These are phyloP conservation scores for Adelosebastes latens DNA, from an alignment of 2,797 vertebrate genomes.

Conservation along the genomic window DNA sequence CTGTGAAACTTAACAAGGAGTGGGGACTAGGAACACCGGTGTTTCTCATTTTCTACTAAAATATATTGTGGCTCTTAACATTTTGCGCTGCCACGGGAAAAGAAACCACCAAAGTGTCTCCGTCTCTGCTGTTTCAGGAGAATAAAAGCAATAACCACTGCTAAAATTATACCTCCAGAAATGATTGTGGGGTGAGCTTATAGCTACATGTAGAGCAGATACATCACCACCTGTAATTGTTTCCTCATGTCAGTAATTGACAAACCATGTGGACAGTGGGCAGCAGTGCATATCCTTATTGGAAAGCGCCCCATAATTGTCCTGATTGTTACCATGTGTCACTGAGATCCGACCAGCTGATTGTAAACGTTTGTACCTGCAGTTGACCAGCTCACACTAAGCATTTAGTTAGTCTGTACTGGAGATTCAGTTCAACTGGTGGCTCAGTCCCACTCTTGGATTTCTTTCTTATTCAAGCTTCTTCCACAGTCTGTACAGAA, in stretches of 20 bases:
- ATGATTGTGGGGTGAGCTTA: not conserved
- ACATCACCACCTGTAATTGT: slow-evolving; percentile 22
- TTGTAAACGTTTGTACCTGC: slow-evolving; percentile 13
- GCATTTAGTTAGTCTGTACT: not conserved
- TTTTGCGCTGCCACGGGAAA: not conserved
- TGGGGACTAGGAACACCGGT: not conserved
- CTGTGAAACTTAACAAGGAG: slow-evolving; percentile 2
- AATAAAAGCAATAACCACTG: not conserved
- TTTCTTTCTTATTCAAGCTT: not conserved
- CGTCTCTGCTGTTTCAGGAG: not conserved
- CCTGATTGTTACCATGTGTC: slow-evolving; percentile 57
- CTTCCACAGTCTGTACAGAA: no score
- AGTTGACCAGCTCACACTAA: not conserved
- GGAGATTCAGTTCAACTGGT: not conserved
- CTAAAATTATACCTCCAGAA: not conserved
- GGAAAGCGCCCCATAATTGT: slow-evolving; percentile 39
- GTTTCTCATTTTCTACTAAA: slow-evolving; percentile 8
- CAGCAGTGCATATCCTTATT: slow-evolving; percentile 20
- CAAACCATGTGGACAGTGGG: slow-evolving; percentile 29
- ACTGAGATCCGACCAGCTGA: slow-evolving; percentile 18
- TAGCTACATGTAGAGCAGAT: not conserved
- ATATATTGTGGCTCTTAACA: not conserved
- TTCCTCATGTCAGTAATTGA: slow-evolving; percentile 34
- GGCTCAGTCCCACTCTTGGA: not conserved
- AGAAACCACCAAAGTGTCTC: not conserved